phyloP scores from a whole-genome alignment of 1,140 invertebrate species.

The Lysiphlebus fabarum region DNA sequence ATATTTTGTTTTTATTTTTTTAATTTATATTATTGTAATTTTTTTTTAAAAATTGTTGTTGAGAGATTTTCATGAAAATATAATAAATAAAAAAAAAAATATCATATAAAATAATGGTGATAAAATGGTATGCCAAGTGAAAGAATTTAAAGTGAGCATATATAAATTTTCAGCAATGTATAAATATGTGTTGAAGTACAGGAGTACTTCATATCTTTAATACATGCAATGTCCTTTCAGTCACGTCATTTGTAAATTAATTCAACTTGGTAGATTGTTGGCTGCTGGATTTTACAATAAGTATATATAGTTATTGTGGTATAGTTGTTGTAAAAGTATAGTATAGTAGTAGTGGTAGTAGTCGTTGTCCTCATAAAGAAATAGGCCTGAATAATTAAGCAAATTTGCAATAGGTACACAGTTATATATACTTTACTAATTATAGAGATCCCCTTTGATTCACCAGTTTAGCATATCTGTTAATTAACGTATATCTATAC shows the following conservation, averaged over 20 bases:
- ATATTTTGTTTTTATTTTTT: too few species aligned
- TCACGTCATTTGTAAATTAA: conserved; percentile 47
- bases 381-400: conserved; percentile 45
- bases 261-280: conserved; percentile 32
- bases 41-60: too few species aligned
- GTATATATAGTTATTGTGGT: conserved; percentile 1
- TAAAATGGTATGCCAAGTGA: too few species aligned
- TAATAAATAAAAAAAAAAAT: too few species aligned
- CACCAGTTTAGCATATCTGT: conserved; percentile 42
- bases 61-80: too few species aligned
- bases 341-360: conserved; percentile 17
- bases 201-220: conserved; percentile 20
- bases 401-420: not conserved
- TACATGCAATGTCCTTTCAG: conserved; percentile 42
- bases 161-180: too few species aligned
- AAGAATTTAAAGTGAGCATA: too few species aligned
- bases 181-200: too few species aligned
- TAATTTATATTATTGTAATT: too few species aligned
- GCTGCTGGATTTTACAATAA: conserved; percentile 8
- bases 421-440: conserved; percentile 33
- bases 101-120: too few species aligned
- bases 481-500: conserved; percentile 37
- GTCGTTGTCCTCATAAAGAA: conserved; percentile 35
- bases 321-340: conserved; percentile 8
- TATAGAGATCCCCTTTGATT: conserved; percentile 40